Evolutionary conservation across 2,797 vertebrate species (phyloP).

Genomic region (Lacerta agilis): DNA sequence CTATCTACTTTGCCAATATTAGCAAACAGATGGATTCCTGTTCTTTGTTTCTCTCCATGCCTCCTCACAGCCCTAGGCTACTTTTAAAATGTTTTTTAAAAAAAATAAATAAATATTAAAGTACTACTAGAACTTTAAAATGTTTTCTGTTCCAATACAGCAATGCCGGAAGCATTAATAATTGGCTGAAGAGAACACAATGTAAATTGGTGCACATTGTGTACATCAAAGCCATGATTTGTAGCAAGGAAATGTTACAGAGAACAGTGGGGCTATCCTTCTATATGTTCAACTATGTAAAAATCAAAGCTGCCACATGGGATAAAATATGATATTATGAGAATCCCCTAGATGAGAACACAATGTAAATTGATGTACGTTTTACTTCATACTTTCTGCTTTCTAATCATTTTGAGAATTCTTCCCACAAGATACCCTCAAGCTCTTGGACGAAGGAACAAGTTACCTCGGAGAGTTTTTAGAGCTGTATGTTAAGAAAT

Average conservation of each 20-base stretch:
- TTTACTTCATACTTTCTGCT: conserved; percentile 5
- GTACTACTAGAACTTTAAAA: conserved; percentile 13
- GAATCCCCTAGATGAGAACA: too few species aligned
- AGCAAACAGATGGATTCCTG: background rate
- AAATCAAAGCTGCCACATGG: too few species aligned
- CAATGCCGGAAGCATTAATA: conserved; percentile 25
- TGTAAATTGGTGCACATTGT: too few species aligned
- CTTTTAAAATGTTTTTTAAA: conserved; percentile 7
- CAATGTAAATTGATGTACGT: conserved; percentile 25
- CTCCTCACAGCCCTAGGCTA: background rate
- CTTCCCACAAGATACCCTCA: background rate
- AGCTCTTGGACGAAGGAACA: background rate
- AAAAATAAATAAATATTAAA: too few species aligned
- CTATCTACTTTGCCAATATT: background rate
- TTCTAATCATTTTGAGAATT: conserved; percentile 9
- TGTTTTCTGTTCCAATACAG: conserved; percentile 36
- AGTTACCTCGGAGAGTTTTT: conserved; percentile 4
- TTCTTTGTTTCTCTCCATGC: background rate
- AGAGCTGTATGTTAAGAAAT: background rate
- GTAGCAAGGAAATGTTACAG: too few species aligned
- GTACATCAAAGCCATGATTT: too few species aligned
- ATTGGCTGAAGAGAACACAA: conserved; percentile 44
- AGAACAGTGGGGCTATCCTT: too few species aligned
- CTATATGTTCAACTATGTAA: too few species aligned
- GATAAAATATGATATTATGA: too few species aligned